Base-by-base conservation (phyloP, 2,113 vertebrate species). In the Nyctibius bracteatus region DNA sequence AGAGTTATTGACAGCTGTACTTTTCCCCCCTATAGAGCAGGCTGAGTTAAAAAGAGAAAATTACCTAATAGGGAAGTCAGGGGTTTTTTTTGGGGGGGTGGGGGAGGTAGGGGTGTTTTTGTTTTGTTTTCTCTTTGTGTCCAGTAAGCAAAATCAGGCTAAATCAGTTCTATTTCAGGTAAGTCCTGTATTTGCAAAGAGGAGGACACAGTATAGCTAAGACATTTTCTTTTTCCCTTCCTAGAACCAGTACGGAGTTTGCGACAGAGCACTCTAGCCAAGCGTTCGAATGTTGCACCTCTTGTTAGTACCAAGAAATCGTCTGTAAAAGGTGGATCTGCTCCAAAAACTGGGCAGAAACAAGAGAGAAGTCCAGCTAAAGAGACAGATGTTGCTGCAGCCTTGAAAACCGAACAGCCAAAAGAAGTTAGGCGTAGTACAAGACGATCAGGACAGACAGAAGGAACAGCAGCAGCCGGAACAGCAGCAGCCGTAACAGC, bases 211-310 rank as follows among this genome's bases (percentile, higher is more conserved):
- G 80, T 75, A 81, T 87, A 93, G 67, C 93, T 98, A 96, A 98
- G 96, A 81, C 31, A 20, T 87, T 97, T 96, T 94, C 65, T 97
- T 85, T 88, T 92, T 95, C 28, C 81, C 88, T 93, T 97, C 52
- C 90, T 84, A 98, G 98, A 98, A 95, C 78, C 98, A 92, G 98
- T 97, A 51, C 96, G 97, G 97, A 98, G 98, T 97, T 97, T 98
- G 85, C 97, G 98, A 90, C 98, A 98, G 92, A 98, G 98, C 96
- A 98, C 98, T 1, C 92, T 98, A 81, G 98, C 98, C 88, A 98
- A 98, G 78, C 97, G 98, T 79, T 98, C 97, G 1, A 98, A 95
- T 96, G 77, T 97, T 93, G 59, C 95, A 49, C 95, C 96, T 81
- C 77, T 93, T 94, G 82, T 90, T 83, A 96, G 92, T 77, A 95